A percentile compares a stretch with the other conserved stretches of the same genome.
These are phyloP conservation scores for Myrmophylax atrothorax DNA, from an alignment of 2,113 vertebrate genomes.

Conservation along the genomic window DNA sequence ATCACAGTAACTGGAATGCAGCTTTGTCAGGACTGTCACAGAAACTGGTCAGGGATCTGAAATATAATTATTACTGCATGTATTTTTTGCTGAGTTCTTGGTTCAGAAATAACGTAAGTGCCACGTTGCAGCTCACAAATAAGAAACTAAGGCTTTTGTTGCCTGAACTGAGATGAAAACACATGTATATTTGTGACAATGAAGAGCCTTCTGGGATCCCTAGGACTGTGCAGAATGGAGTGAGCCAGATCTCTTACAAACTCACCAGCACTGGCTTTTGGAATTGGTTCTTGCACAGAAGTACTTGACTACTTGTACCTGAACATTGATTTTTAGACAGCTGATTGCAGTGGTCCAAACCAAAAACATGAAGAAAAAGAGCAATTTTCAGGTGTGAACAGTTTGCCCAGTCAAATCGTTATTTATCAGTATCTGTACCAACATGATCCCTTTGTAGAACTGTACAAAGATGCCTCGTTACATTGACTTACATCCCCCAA, in stretches of 20 bases:
- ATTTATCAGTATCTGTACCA: neutral
- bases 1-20: neutral
- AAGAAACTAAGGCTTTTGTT: neutral
- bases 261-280: neutral
- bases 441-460: neutral
- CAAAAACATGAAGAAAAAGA: accelerated
- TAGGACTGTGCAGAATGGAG: neutral
- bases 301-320: neutral
- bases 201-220: neutral
- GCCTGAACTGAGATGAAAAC: neutral
- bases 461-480: neutral
- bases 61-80: neutral
- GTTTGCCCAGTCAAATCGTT: neutral
- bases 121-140: neutral
- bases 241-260: accelerated
- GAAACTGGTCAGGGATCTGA: neutral
- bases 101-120: neutral
- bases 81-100: neutral
- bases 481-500: neutral
- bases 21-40: neutral
- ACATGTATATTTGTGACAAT: neutral
- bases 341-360: neutral
- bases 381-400: neutral
- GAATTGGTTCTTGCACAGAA: neutral
- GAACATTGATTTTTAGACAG: neutral